Base-by-base conservation (phyloP, 2,888 invertebrate genomes). In the Aradus depressus region DNA sequence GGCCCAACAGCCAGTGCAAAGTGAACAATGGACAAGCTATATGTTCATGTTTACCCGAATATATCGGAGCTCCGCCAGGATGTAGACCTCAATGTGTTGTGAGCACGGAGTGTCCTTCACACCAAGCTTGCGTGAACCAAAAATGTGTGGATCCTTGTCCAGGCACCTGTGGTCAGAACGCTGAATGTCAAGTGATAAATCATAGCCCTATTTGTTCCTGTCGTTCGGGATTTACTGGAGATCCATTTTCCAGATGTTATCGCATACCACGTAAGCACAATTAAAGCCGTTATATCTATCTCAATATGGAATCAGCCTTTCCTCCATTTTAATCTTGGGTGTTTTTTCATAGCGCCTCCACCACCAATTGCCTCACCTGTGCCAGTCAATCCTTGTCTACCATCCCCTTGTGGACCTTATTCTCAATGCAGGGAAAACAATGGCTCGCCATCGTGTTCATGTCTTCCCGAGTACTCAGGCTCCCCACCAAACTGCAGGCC, bases 401-500 rank as follows among this genome's bases (percentile, higher is more conserved):
- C 67, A 21, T 66, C 68, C 3, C 68, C 68, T 19, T 72, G 72
- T 60, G 72, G 72, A 10, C 67, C 67, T 4, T 69, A 67, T 61
- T 71, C 78, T 37, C 64, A 71, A 60, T 79, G 78, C 34, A 55
- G 54, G 51, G 60, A 62, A 26, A 53, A 52, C 23, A 52, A 52
- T 14, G 55, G 56, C 14, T 53, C 55, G 28, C 56, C 59, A 8
- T 59, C 64, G 32, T 89, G 88, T 64, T 77, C 78, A 32, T 90
- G 88, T 62, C 76, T 86, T 54, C 76, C 80, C 62, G 84, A 84
- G 60, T 86, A 86, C 64, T 78, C 79, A 64, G 89, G 89, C 49
- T 86, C 88, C 68, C 88, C 89, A 3, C 83, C 85, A 66, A 83
- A 65, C 23, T 66, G 90, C 63, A 76, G 86, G 58, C 89, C 89